phyloP scores from a whole-genome alignment of 2,888 invertebrate species.

The Xiphydria camelus region DNA sequence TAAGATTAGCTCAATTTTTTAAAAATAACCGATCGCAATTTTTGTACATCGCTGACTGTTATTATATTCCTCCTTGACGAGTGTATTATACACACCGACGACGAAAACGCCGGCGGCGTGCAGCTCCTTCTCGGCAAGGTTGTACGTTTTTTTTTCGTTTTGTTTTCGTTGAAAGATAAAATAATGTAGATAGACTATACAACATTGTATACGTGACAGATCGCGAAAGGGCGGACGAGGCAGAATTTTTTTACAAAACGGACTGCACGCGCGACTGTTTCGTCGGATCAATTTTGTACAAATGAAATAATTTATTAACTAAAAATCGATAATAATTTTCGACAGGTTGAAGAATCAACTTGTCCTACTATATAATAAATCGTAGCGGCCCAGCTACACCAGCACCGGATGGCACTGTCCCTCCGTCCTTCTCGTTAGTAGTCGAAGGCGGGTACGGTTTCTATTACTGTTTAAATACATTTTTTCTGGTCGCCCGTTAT shows the following conservation, averaged over 20 bases:
- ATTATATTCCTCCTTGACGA: conserved; percentile 34
- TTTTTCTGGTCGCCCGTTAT: conserved; percentile 10
- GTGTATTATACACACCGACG: conserved; percentile 30
- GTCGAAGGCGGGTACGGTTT: neutral
- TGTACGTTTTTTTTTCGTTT: conserved; percentile 5
- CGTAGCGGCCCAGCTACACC: too few species aligned
- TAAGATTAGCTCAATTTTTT: conserved; percentile 52
- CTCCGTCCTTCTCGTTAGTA: neutral
- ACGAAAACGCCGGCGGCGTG: too few species aligned
- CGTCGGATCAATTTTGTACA: conserved; percentile 44
- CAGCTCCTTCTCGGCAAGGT: too few species aligned
- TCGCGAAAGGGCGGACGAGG: too few species aligned
- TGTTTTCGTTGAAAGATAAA: too few species aligned
- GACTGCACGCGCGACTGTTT: conserved; percentile 25
- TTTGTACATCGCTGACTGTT: conserved; percentile 46
- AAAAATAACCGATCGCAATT: conserved; percentile 35
- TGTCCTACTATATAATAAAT: conserved; percentile 44
- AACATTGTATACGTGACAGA: too few species aligned
- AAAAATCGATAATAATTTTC: conserved; percentile 23
- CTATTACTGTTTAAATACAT: conserved; percentile 16
- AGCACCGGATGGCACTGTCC: conserved; percentile 1
- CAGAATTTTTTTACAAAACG: neutral
- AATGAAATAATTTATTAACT: conserved; percentile 28
- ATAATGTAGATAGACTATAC: too few species aligned
- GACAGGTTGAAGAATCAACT: conserved; percentile 33